Evolutionary conservation across 2,797 vertebrate species (phyloP), one percentile per base, ranked within the genome.

Genomic region (Clarias platycephalus): DNA sequence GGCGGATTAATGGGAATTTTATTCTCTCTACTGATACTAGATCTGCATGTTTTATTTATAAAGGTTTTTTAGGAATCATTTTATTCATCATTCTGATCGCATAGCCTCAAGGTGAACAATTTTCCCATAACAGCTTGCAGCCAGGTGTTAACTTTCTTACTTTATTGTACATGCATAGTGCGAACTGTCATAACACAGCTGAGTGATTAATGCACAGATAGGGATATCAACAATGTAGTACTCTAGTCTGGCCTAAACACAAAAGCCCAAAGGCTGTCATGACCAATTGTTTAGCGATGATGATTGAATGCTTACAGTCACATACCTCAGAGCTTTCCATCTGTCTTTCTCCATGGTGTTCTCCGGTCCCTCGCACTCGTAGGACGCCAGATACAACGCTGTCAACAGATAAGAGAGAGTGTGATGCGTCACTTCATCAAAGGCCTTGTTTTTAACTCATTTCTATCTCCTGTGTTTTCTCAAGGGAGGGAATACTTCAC

Each of bases 341-440:
- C 97, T 95, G 94, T 99, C 97, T 90, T 98, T 98, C 91, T 99
- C 97, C 92, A 96, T 89, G 90, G 97, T 95, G 92, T 98, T 98
- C 91, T 98, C 97, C 0, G 97, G 97, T 74, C 97, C 96, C 91
- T 99, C 97, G 0, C 97, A 97, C 86, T 98, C 97, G 13, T 98
- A 98, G 0, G 98, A 99, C 0, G 97, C 97, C 95, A 97, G 91
- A 88, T 95, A 97, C 90, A 99, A 93, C 83, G 96, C 98, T 99
- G 90, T 75, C 91, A 90, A 84, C 81, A 80, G 71, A 81, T 57
- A 34, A 87, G 49, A 75, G 31, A 88, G 85, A n/a, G 26, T 49
- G 58, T 4, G 31, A 74, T 76, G 75, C 44, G 79, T 83, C 86
- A 66, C 31, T 79, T 79, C 37, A 79, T 28, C 57, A 49, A 34